phyloP scores from a whole-genome alignment of 2,888 invertebrate species.

The Pollenia griseotomentosa region DNA sequence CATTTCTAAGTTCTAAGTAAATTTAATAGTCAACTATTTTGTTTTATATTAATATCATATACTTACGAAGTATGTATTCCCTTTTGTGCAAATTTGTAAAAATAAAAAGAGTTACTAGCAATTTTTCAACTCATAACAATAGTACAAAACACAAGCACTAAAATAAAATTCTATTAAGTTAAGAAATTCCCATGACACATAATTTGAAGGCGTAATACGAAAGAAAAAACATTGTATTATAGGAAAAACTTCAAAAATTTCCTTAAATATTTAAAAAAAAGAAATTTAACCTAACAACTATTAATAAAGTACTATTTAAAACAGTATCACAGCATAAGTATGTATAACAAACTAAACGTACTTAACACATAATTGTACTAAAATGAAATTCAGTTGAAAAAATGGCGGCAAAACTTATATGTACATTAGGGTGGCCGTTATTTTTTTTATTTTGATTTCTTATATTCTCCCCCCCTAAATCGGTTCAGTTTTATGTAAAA shows the following conservation, averaged over 20 bases:
- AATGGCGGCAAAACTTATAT: slow-evolving; percentile 40
- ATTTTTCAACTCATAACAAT: no score
- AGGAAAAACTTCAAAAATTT: background rate
- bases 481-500: no score
- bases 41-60: no score
- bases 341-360: slow-evolving; percentile 41
- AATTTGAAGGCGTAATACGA: background rate
- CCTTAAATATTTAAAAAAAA: background rate
- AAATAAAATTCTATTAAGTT: slow-evolving; percentile 15
- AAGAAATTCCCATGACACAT: background rate
- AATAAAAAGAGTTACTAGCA: no score
- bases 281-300: background rate
- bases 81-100: no score
- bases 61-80: no score
- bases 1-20: no score
- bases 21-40: no score
- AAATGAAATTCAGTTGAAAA: slow-evolving; percentile 15
- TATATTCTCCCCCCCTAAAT: no score
- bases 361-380: slow-evolving; percentile 51
- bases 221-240: background rate
- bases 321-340: slow-evolving; percentile 23
- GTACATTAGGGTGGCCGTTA: no score
- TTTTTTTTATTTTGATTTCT: no score
- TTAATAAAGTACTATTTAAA: background rate
- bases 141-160: background rate